These are phyloP conservation scores for Callimorpha dominula DNA, from an alignment of 2,888 invertebrate species.

Conservation along the genomic window DNA sequence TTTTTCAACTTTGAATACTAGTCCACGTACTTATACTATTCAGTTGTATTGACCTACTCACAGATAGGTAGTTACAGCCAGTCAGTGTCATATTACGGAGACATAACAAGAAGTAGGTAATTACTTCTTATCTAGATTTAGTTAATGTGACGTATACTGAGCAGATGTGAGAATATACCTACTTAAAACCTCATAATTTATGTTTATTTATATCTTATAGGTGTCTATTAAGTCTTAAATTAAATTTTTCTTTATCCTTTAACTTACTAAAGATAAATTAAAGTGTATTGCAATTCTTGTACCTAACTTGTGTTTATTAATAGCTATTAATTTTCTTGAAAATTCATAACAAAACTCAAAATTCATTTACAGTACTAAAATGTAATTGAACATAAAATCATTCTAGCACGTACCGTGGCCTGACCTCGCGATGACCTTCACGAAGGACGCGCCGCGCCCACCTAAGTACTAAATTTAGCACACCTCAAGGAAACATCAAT, in stretches of 20 bases:
- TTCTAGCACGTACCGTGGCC: constrained; percentile 26
- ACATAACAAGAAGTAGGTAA: background rate
- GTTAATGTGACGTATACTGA: no score
- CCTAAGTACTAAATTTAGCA: constrained; percentile 81
- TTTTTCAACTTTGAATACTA: no score
- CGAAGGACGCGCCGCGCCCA: constrained; percentile 76
- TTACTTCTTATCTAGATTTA: background rate
- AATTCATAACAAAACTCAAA: background rate
- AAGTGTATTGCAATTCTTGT: background rate
- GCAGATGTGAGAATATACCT: no score
- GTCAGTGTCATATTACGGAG: no score
- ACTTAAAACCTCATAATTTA: background rate
- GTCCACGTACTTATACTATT: background rate
- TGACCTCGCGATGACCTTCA: constrained; percentile 58
- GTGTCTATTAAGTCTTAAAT: background rate
- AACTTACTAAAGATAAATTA: background rate
- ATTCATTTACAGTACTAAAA: background rate
- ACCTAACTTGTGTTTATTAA: background rate
- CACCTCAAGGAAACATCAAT: constrained; percentile 87
- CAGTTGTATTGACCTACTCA: background rate
- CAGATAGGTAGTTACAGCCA: no score
- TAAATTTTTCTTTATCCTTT: no score
- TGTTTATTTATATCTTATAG: background rate
- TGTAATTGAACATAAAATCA: background rate
- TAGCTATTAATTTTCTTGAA: background rate